Conservation (phyloP, 2,797 vertebrate species). For the Galaxias olidus region DNA sequence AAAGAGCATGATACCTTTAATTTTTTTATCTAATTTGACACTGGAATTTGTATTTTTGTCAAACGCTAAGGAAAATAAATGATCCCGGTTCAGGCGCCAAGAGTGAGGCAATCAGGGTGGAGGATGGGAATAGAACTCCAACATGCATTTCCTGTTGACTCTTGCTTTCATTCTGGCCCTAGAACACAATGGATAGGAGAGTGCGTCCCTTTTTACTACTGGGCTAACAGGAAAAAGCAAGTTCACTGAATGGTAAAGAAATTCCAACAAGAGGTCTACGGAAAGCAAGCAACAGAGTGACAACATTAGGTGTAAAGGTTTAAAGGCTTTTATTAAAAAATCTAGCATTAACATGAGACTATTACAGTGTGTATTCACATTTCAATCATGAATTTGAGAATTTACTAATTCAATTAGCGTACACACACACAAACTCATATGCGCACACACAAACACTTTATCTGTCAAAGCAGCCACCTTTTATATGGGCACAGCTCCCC, state of each 20-base stretch:
- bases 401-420: conserved; percentile 22
- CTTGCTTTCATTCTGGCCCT: conserved; percentile 67
- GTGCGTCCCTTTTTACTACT: conserved; percentile 45
- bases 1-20: no score
- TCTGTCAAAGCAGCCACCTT: conserved; percentile 70
- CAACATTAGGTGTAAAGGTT: conserved; percentile 34
- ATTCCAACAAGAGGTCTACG: conserved; percentile 49
- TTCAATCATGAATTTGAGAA: conserved; percentile 32
- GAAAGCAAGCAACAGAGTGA: conserved; percentile 33
- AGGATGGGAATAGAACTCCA: conserved; percentile 59
- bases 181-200: conserved; percentile 72
- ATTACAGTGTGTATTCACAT: conserved; percentile 54
- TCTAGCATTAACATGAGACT: conserved; percentile 48
- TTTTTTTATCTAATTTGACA: no score
- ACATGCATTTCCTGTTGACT: conserved; percentile 75
- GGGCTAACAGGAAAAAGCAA: conserved; percentile 67
- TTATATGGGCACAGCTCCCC: conserved; percentile 64
- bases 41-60: no score
- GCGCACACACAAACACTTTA: conserved; percentile 22
- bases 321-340: conserved; percentile 71
- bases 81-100: conserved; percentile 6
- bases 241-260: conserved; percentile 61
- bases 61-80: background rate
- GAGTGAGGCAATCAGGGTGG: conserved; percentile 32
- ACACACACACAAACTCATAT: conserved; percentile 31